phyloP scores from a whole-genome alignment of 1,140 invertebrate genomes.

The Hycleus phaleratus region DNA sequence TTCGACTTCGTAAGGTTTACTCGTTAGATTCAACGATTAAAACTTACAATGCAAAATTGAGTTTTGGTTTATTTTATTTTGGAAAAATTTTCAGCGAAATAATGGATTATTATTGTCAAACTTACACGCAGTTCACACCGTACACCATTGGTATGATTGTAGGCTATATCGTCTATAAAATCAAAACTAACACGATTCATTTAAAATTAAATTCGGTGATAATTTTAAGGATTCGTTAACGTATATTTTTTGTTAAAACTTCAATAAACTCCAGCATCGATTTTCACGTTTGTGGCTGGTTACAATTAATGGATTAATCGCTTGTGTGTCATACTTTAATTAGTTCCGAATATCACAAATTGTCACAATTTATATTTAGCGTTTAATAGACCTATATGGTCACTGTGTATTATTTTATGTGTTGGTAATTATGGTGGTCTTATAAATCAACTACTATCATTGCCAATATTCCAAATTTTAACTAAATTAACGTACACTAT shows the following conservation, averaged over 20 bases:
- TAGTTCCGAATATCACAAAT: neutral
- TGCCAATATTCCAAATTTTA: constrained; percentile 10
- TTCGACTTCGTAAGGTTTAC: too few relatives aligned
- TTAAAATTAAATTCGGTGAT: neutral
- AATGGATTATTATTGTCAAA: constrained; percentile 5
- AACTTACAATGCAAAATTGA: too few relatives aligned
- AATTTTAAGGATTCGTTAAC: neutral
- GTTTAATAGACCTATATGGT: constrained; percentile 5
- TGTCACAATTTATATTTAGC: constrained; percentile 5
- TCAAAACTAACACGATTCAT: neutral
- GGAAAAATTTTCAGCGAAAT: too few relatives aligned
- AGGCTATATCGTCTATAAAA: constrained; percentile 4
- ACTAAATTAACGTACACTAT: constrained; percentile 11
- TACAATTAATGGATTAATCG: neutral
- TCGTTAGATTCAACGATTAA: too few relatives aligned
- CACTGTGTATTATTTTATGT: constrained; percentile 9
- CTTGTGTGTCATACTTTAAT: neutral
- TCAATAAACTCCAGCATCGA: neutral
- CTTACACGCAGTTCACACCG: constrained; percentile 2
- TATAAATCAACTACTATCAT: constrained; percentile 9
- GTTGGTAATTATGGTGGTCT: constrained; percentile 9
- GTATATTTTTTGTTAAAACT: neutral
- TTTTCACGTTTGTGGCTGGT: neutral
- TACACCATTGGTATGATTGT: constrained; percentile 13
- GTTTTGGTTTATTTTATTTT: too few relatives aligned